These are phyloP conservation scores for Prunella fulvescens DNA, from an alignment of 2,113 vertebrate genomes.

Conservation along the genomic window DNA sequence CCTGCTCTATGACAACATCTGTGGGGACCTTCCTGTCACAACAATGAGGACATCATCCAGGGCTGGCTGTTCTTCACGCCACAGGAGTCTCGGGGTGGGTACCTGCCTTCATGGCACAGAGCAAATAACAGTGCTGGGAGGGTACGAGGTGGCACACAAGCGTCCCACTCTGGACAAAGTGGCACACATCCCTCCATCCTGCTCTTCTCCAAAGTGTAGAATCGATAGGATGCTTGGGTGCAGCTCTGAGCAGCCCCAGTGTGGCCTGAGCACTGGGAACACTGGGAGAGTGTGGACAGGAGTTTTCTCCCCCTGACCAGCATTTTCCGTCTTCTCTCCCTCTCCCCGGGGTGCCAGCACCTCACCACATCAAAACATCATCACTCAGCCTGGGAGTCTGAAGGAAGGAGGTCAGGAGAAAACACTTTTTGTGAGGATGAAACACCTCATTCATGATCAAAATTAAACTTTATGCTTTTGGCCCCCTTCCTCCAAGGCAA, in stretches of 20 bases:
- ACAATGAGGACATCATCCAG: not conserved
- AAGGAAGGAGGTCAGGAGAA: not conserved
- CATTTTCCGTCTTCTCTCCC: not conserved
- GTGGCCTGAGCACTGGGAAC: not conserved
- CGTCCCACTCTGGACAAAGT: not conserved
- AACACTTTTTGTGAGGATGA: not conserved
- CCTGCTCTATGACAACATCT: not conserved
- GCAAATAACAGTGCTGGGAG: not conserved
- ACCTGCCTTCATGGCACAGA: too few relatives aligned
- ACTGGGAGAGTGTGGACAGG: not conserved
- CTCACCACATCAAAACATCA: not conserved
- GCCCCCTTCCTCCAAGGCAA: not conserved
- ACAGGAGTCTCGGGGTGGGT: rapidly evolving
- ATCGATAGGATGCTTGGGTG: not conserved
- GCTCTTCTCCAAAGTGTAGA: not conserved
- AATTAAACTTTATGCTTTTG: not conserved
- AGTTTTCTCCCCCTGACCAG: not conserved
- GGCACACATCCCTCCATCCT: not conserved
- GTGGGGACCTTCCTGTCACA: not conserved
- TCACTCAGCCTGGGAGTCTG: not conserved
- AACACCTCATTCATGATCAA: not conserved
- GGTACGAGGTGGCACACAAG: not conserved
- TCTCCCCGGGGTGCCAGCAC: not conserved
- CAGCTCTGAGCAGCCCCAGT: not conserved
- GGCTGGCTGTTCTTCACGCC: not conserved